Evolutionary conservation across 2,797 vertebrate species (phyloP), one percentile per base, ranked within the genome.

Genomic region (Microcaecilia unicolor): DNA sequence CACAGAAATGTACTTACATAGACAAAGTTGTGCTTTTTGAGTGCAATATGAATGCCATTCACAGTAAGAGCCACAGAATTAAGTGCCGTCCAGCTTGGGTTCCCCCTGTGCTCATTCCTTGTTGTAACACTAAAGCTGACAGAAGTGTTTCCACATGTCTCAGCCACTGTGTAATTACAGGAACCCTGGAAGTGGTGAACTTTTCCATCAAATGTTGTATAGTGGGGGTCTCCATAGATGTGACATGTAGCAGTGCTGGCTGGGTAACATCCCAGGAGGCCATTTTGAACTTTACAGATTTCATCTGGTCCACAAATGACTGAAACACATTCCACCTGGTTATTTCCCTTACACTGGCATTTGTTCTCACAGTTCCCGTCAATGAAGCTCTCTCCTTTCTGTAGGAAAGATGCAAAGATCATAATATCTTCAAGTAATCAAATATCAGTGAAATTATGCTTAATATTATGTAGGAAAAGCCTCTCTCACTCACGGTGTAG

Each of bases 131-230:
- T 74, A 60, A 90, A 89, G 23, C 37, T 63, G 23, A 82, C 58
- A 3, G 68, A 44, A 37, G 67, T 74, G 32, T 69, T 52, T 9
- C 61, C 73, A 6, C 87, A 90, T 1, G 77, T 83, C 31, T 67
- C 45, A 33, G 49, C 38, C 3, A 21, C 44, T 11, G 81, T 89
- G 55, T 91, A 87, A 20, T 81, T 84, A 52, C 85, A 87, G 17
- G 84, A 62, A 6, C 86, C 85, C 78, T 86, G 86, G 41, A 84
- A 87, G 41, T 88, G 57, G 46, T 87, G 85, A 6, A 62, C 66
- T 25, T 26, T 54, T 37, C 79, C 72, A 43, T 87, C 86, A 39
- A 83, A 88, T 7, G 81, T 72, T 18, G 22, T 74, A 48, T 88
- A 88, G 53, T 88, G 86, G 31, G 86, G 86, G 40, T 88, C 85